Evolutionary conservation across 1,140 invertebrate genomes (phyloP), one percentile per base, ranked within the genome.

Genomic region (Stegodyphus mimosarum): DNA sequence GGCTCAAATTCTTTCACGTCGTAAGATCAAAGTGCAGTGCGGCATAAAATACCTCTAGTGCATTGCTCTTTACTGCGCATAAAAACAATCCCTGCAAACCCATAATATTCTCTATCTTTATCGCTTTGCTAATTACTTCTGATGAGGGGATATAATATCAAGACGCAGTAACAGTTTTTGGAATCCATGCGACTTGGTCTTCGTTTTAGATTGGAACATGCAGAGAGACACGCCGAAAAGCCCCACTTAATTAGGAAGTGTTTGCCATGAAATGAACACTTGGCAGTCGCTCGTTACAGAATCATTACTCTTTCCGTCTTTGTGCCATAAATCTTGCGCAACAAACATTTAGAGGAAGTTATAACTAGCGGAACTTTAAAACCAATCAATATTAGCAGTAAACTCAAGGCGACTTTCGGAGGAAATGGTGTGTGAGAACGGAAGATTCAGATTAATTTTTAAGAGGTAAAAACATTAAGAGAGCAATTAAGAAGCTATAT

Each of bases 271-370:
- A 70, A 79, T 71, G 52, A 60, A 52, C 52, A 70, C 52, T 79
- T 79, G 67, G 77, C 52, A 70, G 52, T 48, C 67, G 52, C 52
- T 51, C 67, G 69, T 72, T 81, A 50, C 64, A 33, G 13, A 80
- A 52, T 80, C 78, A 80, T 80, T 60, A 72, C 48, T 81, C 70
- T 81, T 64, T 81, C 6, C 70, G 55, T 50, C 9, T 48, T 13
- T 55, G 3, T 55, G 33, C 49, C 55, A 72, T 81, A 81, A 81
- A 73, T 73, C 69, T 81, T 81, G 17, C 17, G 15, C 17, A 50
- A 52, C 48, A 64, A 51, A 81, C n/a, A 81, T 17, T 64, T 72
- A 81, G 15, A 73, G 70, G 55, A 73, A 81, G 53, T 81, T 64
- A 63, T 81, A 79, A 70, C 66, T 70, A 50, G 51, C 48, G 53